Evolutionary conservation across 2,113 vertebrate species (phyloP), one percentile per base, ranked within the genome.

Genomic region (Perca flavescens): DNA sequence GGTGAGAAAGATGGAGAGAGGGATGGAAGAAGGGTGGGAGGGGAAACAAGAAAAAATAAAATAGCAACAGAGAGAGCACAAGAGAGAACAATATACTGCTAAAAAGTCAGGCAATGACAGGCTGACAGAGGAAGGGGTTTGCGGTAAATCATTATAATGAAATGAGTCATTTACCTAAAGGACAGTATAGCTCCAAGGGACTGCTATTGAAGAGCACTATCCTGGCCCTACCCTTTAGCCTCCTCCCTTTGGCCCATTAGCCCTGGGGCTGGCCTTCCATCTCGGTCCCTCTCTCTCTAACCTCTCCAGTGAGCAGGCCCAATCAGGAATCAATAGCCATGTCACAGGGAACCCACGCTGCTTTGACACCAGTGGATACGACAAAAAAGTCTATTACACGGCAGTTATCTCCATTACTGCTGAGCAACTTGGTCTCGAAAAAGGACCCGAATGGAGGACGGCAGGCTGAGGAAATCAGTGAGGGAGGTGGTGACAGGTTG

Each of bases 61-160:
- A 81, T 15, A 31, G 71, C 17, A 53, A 43, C 40, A 13, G 19
- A 36, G 34, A 74, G 36, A 84, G 58, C n/a, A 67, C 22, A 78
- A 53, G 46, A 61, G 82, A 77, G 68, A 80, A 74, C 68, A 43
- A 75, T n/a, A 53, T 79, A 79, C 64, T 73, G 46, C 61, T 81
- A 85, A 84, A 89, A 91, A 83, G 71, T 87, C 54, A 77, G 19
- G 19, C 80, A 65, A 68, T 85, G 78, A 85, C 62, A 82, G 53
- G 67, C 6, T 57, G 65, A 85, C 28, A 68, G 49, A 50, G 46
- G 81, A 82, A 69, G 60, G 65, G 67, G 53, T 76, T 70, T 74
- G 63, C 74, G 85, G 68, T 94, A 92, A 94, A 94, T 94, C 90
- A 89, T 83, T 84, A 71, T 91, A 91, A 94, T 91, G 87, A 92